Evolutionary conservation across 2,797 vertebrate species (phyloP), one percentile per base, ranked within the genome.

Genomic region (Onychomys arenicola): DNA sequence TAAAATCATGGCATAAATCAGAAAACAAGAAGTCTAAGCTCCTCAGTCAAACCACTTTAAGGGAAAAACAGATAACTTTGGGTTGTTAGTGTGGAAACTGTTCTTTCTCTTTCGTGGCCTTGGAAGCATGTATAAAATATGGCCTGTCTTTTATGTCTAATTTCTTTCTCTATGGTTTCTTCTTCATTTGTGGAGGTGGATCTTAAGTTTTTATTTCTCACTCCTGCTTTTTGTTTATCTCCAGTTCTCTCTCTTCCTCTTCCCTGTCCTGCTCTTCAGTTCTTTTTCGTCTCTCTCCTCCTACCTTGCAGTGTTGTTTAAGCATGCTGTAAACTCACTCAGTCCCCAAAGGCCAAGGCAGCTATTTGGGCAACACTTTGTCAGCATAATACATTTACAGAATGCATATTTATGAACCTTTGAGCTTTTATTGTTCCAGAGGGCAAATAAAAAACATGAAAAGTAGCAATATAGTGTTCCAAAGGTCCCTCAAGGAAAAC

Each of bases 401-500:
- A 98, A 99, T 99, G 99, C 99, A 99, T 99, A 99, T 99, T 99
- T 99, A 99, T 99, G 98, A 99, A 98, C 98, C 98, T 99, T 98
- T 99, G 98, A 99, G 98, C 97, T 98, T 99, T 99, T 99, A 99
- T 98, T 98, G 98, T 98, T 99, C 98, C 99, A 99, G 98, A 97
- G 99, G 99, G 99, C 99, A 98, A 98, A 99, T 99, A 99, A 99
- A 99, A 99, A 98, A 98, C 98, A 98, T 98, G 98, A 98, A 98
- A 99, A 99, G 98, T 99, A 99, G 99, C 98, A 99, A 99, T 99
- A 99, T 98, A 98, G 98, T 98, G 98, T 98, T 99, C 99, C 98
- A 99, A 98, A 98, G 98, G 98, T 99, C 99, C 98, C 99, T 98
- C 94, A 98, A 98, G 98, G 98, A 98, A 98, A 98, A 98, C 98